Conservation (phyloP, 2,888 invertebrate genomes). For the Lasius fuliginosus region DNA sequence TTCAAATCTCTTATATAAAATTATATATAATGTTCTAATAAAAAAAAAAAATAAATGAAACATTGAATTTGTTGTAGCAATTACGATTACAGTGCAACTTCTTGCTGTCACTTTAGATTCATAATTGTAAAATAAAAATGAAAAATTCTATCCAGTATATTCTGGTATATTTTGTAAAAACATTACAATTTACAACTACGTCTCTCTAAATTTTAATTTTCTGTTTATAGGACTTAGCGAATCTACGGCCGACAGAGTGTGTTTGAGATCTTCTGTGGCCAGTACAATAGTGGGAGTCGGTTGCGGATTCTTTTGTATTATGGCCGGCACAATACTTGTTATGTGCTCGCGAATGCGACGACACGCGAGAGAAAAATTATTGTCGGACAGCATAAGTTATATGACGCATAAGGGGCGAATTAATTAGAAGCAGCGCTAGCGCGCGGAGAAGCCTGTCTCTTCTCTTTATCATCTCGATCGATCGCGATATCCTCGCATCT, state of each 20-base stretch:
- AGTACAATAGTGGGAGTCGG: conserved; percentile 91
- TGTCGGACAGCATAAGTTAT: conserved; percentile 85
- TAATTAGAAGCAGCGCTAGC: conserved; percentile 77
- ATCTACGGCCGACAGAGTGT: conserved; percentile 86
- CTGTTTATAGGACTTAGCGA: conserved; percentile 75
- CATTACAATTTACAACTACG: background rate
- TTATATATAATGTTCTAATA: background rate
- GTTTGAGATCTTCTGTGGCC: conserved; percentile 88
- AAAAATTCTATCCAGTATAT: background rate
- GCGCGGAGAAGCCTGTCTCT: conserved; percentile 60
- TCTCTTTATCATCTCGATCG: conserved; percentile 28
- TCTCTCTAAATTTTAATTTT: background rate
- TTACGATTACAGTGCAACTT: background rate
- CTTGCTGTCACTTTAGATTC: background rate
- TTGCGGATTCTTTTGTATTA: conserved; percentile 90
- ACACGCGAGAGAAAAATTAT: conserved; percentile 84
- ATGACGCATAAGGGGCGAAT: conserved; percentile 86
- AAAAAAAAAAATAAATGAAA: background rate
- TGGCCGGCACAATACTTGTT: conserved; percentile 91
- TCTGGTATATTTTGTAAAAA: background rate
- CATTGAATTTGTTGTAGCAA: background rate
- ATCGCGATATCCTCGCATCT: background rate
- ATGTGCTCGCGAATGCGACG: conserved; percentile 92
- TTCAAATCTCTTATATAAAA: background rate
- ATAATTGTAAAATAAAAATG: background rate